Evolutionary conservation across 2,888 invertebrate species (phyloP).

Genomic region (Frankliniella intonsa): DNA sequence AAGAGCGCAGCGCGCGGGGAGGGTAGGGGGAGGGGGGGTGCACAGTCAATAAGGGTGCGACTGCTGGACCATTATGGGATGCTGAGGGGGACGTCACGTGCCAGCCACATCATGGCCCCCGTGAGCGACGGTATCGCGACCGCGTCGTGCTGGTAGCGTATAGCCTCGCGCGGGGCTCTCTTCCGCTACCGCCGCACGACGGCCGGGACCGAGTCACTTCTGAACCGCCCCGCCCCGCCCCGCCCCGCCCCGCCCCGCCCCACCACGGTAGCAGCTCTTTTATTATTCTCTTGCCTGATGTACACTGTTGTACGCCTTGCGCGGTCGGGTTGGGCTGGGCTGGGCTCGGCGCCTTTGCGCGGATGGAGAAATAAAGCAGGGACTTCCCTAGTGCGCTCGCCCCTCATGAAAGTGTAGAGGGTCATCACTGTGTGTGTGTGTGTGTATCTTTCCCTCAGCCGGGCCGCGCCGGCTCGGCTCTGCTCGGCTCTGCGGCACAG

Average conservation of each 20-base stretch:
- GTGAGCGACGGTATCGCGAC: background rate
- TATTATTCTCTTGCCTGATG: no score
- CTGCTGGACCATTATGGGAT: background rate
- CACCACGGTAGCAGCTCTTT: no score
- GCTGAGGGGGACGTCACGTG: background rate
- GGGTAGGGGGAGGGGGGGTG: background rate
- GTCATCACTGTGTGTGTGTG: slow-evolving; percentile 15
- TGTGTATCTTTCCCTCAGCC: background rate
- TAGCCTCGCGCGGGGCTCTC: background rate
- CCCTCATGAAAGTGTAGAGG: slow-evolving; percentile 24
- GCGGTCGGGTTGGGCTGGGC: no score
- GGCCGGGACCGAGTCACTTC: background rate
- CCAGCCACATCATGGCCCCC: no score
- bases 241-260: background rate
- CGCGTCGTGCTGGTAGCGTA: background rate
- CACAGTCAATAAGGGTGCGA: background rate
- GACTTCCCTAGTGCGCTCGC: background rate
- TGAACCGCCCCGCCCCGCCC: background rate
- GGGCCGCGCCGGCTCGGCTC: background rate
- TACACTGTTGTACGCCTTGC: no score
- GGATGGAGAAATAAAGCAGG: background rate
- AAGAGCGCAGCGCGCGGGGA: background rate
- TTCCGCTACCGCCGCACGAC: background rate
- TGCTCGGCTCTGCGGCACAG: background rate
- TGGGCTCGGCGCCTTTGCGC: no score